Percentiles rank a stretch among this genome's conserved stretches.
phyloP scores from a whole-genome alignment of 2,113 vertebrate species.

The Gasterosteus nipponicus region DNA sequence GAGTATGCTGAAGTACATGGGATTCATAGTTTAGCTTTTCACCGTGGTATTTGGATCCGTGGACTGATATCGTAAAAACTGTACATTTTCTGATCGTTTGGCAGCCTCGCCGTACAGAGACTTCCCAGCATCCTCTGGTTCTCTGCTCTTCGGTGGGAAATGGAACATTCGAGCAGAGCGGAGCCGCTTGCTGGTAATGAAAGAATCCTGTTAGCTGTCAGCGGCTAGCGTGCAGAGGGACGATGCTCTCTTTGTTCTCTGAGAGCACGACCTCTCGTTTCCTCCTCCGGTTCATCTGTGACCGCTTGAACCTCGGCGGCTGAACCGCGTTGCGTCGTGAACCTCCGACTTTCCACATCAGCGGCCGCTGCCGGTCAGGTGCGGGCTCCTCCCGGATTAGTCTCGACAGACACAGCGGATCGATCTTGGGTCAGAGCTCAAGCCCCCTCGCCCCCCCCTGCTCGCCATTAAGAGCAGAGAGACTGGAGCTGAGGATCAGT shows the following conservation, averaged over 20 bases:
- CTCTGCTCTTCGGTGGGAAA: not conserved
- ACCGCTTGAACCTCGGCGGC: slow-evolving; percentile 45
- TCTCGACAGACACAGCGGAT: slow-evolving; percentile 54
- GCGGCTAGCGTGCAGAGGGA: slow-evolving; percentile 34
- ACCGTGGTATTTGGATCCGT: not conserved
- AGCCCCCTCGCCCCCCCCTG: slow-evolving; percentile 14
- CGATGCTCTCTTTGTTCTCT: slow-evolving; percentile 47
- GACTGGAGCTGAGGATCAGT: slow-evolving; percentile 51
- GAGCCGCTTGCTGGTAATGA: not conserved
- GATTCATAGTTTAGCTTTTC: no score
- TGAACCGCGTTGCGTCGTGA: slow-evolving; percentile 45
- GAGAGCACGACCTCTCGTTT: slow-evolving; percentile 28
- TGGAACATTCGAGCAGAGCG: not conserved
- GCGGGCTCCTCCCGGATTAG: slow-evolving; percentile 54
- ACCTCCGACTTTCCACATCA: slow-evolving; percentile 53
- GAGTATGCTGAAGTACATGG: not conserved
- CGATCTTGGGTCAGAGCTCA: slow-evolving; percentile 58
- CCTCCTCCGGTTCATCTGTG: slow-evolving; percentile 38
- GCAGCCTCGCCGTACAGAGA: not conserved
- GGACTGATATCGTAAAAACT: not conserved
- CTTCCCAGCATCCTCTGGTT: not conserved
- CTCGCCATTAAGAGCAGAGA: slow-evolving; percentile 45
- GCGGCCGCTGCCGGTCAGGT: slow-evolving; percentile 37
- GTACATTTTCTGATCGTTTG: not conserved
- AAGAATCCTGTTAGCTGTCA: slow-evolving; percentile 18